These are phyloP conservation scores for Blastobasis lacticolella DNA, from an alignment of 2,888 invertebrate genomes.

Conservation along the genomic window DNA sequence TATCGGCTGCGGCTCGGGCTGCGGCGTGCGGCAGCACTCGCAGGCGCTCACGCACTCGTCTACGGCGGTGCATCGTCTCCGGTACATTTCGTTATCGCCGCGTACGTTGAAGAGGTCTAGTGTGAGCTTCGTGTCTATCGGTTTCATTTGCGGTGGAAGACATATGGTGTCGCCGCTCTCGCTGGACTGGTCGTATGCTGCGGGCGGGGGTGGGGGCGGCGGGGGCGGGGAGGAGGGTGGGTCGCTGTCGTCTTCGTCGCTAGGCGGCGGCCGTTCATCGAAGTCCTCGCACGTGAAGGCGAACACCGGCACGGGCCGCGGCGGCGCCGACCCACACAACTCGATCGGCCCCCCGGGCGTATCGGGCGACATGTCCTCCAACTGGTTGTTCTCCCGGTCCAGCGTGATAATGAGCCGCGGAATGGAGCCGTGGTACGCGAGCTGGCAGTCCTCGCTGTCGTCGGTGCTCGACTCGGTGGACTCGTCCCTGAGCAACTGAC, in stretches of 20 bases:
- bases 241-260: conserved; percentile 25
- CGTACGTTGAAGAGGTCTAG: conserved; percentile 47
- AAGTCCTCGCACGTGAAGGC: conserved; percentile 64
- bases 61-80: conserved; percentile 49
- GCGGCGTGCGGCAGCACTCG: conserved; percentile 63
- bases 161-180: conserved; percentile 44
- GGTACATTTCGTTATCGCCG: conserved; percentile 31
- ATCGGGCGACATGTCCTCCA: conserved; percentile 56
- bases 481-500: conserved; percentile 43
- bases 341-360: conserved; percentile 57
- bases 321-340: conserved; percentile 23
- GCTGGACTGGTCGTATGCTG: conserved; percentile 41
- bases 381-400: conserved; percentile 53
- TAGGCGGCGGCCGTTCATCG: conserved; percentile 38
- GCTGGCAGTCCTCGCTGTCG: conserved; percentile 50
- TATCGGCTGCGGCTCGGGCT: conserved; percentile 55
- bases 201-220: conserved; percentile 38
- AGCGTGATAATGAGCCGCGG: conserved; percentile 59
- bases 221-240: conserved; percentile 34
- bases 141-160: conserved; percentile 58
- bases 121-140: conserved; percentile 54
- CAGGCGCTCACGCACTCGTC: conserved; percentile 63
- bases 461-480: conserved; percentile 63
- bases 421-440: conserved; percentile 56
- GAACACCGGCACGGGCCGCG: conserved; percentile 53